Evolutionary conservation across 2,113 vertebrate species (phyloP), one percentile per base, ranked within the genome.

Genomic region (Solenodon paradoxus): DNA sequence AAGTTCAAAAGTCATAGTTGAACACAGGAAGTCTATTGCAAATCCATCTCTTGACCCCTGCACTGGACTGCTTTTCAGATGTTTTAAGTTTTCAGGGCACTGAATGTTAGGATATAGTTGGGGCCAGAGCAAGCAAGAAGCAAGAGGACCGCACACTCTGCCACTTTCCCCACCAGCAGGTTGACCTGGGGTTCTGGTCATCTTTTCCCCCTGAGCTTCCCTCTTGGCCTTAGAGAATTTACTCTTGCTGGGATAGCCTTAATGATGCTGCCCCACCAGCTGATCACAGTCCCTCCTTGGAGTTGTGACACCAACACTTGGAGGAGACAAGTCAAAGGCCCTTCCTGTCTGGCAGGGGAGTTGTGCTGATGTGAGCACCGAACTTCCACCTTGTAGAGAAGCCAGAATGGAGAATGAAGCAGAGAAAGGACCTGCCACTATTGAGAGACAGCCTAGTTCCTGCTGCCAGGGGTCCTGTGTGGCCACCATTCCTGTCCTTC

Each of bases 121-220:
- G 3, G 42, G 16, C 9, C 7, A 53, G 59, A 22, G n/a, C 26
- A 30, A 81, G 53, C 38, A 51, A 81, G 38, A 69, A 72, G 42
- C 30, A 47, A 40, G 35, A 86, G 42, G 5, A 22, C 7, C 38
- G 42, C 80, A 10, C 20, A 30, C 49, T 64, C 32, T 40, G 17
- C 63, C 51, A 32, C 47, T 5, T 0, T 7, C 49, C 8, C 1
- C n/a, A 4, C 7, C 24, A 6, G 8, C 11, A 15, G 7, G 10
- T n/a, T 66, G 84, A 30, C 22, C 5, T 61, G 10, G 1, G 4
- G 12, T 63, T 42, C 45, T 72, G 55, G 47, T 17, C 26, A 49
- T 24, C 42, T 68, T 47, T 12, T 28, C 47, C 32, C 49, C 30
- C 19, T 4, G 12, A 49, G 38, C 38, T 47, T n/a, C 12, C 32